phyloP scores from a whole-genome alignment of 2,113 vertebrate species.

The Triplophysa tibetana region DNA sequence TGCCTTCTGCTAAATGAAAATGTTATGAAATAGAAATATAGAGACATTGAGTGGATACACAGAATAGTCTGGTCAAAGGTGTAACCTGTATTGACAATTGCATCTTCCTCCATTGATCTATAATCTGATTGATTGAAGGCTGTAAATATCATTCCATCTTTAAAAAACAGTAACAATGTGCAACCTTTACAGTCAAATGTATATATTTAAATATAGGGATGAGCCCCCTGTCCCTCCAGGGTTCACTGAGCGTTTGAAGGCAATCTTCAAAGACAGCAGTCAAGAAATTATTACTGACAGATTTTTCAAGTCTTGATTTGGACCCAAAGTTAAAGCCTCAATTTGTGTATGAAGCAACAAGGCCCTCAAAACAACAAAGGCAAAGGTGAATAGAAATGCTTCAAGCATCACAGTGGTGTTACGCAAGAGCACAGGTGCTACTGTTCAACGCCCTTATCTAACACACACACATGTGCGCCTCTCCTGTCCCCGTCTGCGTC shows the following conservation, averaged over 20 bases:
- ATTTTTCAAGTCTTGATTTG: slow-evolving; percentile 14
- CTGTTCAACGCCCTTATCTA: slow-evolving; percentile 51
- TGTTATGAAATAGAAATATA: no score
- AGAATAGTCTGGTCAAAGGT: no score
- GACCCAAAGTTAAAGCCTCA: slow-evolving; percentile 40
- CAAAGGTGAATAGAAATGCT: slow-evolving; percentile 47
- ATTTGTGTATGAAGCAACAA: slow-evolving; percentile 39
- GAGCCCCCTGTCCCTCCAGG: no score
- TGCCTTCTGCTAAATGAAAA: no score
- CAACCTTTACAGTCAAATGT: no score
- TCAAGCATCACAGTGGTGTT: slow-evolving; percentile 46
- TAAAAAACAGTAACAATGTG: no score
- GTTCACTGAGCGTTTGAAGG: neutral
- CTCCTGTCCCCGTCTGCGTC: neutral
- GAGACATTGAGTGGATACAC: no score
- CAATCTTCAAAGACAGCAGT: neutral
- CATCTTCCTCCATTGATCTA: no score
- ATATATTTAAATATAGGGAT: no score
- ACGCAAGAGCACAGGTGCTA: slow-evolving; percentile 63
- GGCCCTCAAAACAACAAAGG: slow-evolving; percentile 60
- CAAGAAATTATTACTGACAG: neutral
- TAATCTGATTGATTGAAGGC: no score
- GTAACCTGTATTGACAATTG: no score
- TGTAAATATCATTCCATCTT: no score
- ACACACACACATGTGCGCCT: slow-evolving; percentile 33